These are phyloP conservation scores for Pteropus alecto DNA, from an alignment of 2,113 vertebrate species.

Conservation along the genomic window DNA sequence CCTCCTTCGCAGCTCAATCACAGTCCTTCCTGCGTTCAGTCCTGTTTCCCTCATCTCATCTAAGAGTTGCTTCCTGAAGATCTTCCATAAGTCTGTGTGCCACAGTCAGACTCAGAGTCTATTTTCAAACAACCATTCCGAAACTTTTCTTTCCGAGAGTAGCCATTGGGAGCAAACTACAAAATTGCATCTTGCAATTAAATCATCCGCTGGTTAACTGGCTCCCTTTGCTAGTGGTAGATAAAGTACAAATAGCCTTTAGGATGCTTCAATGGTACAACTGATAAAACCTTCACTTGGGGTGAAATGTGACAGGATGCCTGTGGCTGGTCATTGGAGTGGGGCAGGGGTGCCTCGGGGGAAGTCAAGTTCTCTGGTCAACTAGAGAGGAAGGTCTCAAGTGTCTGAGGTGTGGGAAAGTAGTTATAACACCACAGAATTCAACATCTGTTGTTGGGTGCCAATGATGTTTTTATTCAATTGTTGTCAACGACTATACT, in stretches of 20 bases:
- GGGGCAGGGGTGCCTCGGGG: neutral
- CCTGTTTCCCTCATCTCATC: neutral
- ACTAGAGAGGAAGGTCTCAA: too few relatives aligned
- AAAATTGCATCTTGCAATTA: neutral
- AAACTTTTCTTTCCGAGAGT: neutral
- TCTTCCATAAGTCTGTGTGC: accelerated
- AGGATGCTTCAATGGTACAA: accelerated
- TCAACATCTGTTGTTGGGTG: neutral
- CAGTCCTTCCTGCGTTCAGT: accelerated
- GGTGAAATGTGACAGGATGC: neutral
- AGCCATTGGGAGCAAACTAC: neutral
- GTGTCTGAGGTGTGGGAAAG: accelerated
- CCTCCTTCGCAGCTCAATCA: accelerated
- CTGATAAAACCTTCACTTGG: too few relatives aligned
- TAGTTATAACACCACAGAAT: accelerated
- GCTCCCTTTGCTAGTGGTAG: accelerated
- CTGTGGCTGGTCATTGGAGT: neutral
- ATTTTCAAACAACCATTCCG: neutral
- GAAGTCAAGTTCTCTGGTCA: neutral
- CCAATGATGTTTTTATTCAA: neutral
- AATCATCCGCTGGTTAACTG: neutral
- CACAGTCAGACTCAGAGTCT: neutral
- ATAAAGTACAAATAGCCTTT: too few relatives aligned
- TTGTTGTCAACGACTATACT: neutral
- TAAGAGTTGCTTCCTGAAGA: neutral